Evolutionary conservation across 2,797 vertebrate genomes (phyloP), one percentile per base, ranked within the genome.

Genomic region (Thalassophryne amazonica): DNA sequence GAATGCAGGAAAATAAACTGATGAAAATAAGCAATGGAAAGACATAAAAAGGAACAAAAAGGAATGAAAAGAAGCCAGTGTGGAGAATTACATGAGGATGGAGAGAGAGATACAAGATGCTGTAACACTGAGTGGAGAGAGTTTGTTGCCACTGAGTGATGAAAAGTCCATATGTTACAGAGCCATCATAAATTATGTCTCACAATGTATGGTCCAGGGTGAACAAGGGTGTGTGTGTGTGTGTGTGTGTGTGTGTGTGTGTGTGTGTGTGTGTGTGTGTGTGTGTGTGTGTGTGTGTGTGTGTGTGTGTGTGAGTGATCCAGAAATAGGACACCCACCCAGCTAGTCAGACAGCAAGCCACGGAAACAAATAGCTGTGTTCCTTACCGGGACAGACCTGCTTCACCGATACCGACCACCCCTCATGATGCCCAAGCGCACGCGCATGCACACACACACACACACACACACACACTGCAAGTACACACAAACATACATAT

Each of bases 181-280:
- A 90, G 90, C 87, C 88, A 89, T 91, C 92, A 96, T 98, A 95
- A 96, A 95, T 98, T 95, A 98, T 92, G 87, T 93, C 88, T 84
- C 86, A 92, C 78, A 92, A 78, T 88, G 90, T 91, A 91, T 92
- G 91, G 93, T 89, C 88, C 92, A 88, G 60, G 93, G 91, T 93
- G 86, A 81, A 83, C 18, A 0, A 48, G 67, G 69, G 56, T 56
- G 69, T 37, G 69, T 64, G 71, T 68, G 69, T 66, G 8, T 61
- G 53, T 59, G 63, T 62, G 25, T 30, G 40, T 6, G 40, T 20
- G 16, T n/a, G n/a, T 27, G 38, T 24, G 23, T 4, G 5, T 8
- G 24, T 30, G 40, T 6, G 40, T 20, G 16, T 27, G 38, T 24
- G 23, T 4, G 5, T 8, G 56, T 56, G 69, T 37, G 69, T 64